These are phyloP conservation scores for Phrynocephalus guinanensis DNA, from an alignment of 2,797 vertebrate species.

Conservation along the genomic window DNA sequence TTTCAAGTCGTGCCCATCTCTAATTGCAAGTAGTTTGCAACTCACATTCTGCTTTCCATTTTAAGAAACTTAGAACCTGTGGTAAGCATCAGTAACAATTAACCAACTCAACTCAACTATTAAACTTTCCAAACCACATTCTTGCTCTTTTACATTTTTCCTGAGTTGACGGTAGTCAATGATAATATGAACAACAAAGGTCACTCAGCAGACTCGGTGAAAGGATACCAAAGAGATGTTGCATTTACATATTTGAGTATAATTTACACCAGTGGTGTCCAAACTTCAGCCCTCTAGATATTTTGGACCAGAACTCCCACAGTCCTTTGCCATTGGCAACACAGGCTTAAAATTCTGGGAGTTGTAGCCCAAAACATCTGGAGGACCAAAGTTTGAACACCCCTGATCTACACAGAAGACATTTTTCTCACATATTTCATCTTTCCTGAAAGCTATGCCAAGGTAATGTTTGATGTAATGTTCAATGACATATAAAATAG, in stretches of 20 bases:
- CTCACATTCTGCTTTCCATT: background rate
- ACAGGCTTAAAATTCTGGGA: no score
- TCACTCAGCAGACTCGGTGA: background rate
- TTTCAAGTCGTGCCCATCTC: no score
- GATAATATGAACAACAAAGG: background rate
- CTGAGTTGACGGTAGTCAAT: background rate
- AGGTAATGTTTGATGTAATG: background rate
- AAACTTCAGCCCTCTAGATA: no score
- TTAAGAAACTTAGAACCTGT: background rate
- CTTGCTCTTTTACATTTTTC: background rate
- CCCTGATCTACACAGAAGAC: no score
- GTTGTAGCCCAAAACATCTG: no score
- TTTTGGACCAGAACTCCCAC: no score
- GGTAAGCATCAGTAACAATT: constrained; percentile 41
- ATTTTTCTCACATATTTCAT: background rate
- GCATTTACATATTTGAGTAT: background rate
- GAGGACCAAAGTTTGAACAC: no score
- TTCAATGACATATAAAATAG: no score
- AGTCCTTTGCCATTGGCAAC: no score
- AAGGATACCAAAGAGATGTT: background rate
- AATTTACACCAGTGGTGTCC: no score
- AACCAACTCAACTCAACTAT: constrained; percentile 46
- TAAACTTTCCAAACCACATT: background rate
- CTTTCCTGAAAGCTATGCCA: background rate
- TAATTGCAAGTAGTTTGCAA: no score